phyloP scores from a whole-genome alignment of 1,140 invertebrate genomes.

The Heliconius melpomene region DNA sequence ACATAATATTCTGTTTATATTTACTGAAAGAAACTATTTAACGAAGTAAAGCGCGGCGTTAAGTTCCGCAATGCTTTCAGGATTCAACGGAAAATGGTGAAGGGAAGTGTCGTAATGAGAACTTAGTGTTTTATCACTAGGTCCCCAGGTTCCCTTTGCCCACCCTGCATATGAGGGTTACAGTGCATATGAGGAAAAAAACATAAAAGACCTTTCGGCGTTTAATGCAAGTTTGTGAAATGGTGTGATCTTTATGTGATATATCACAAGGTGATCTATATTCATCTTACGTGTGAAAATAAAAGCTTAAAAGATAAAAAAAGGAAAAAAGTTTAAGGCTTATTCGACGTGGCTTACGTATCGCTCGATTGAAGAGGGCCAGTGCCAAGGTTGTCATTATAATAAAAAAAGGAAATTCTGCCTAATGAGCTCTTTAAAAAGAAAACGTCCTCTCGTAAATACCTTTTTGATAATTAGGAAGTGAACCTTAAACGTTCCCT shows the following conservation, averaged over 20 bases:
- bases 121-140: no score
- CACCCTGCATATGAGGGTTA: no score
- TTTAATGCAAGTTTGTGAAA: no score
- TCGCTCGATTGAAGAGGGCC: conserved; percentile 17
- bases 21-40: no score
- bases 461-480: conserved; percentile 19
- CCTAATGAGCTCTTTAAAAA: conserved; percentile 18
- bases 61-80: no score
- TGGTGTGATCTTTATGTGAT: background rate
- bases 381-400: conserved; percentile 15
- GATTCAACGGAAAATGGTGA: no score
- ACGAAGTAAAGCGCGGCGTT: no score
- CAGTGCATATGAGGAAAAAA: no score
- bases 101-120: no score
- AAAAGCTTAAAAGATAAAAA: background rate
- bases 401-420: conserved; percentile 24
- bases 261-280: background rate
- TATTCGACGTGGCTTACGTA: conserved; percentile 11
- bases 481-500: background rate
- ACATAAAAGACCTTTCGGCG: no score
- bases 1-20: no score
- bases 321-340: background rate
- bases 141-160: no score
- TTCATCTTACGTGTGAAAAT: background rate
- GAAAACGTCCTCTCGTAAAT: conserved; percentile 16